Conservation (phyloP, 92 coral and sea anemone genomes). For the Actinostola sp. region DNA sequence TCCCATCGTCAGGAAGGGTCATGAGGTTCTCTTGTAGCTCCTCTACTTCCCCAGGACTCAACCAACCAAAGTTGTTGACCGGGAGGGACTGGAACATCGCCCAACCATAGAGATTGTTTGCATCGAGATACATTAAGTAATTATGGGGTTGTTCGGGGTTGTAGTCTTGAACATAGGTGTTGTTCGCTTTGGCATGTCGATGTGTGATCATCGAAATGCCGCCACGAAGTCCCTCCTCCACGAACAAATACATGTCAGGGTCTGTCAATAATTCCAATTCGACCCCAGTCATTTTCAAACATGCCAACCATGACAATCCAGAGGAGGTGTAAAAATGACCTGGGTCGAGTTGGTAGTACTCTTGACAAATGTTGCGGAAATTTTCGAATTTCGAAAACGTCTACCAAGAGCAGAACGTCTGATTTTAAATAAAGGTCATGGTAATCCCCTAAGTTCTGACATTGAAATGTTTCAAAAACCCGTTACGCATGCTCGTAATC, state of each 20-base stretch:
- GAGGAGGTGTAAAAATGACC: conserved; percentile 44
- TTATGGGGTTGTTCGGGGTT: not conserved
- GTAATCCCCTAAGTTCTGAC: conserved; percentile 37
- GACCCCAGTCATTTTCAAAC: conserved; percentile 57
- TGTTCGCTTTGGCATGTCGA: conserved; percentile 45
- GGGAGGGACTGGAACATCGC: conserved; percentile 46
- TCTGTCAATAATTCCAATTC: conserved; percentile 36
- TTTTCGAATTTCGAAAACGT: conserved; percentile 46
- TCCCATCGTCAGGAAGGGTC: conserved; percentile 28
- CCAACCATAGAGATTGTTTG: conserved; percentile 50
- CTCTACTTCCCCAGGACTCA: conserved; percentile 18
- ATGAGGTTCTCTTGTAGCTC: conserved; percentile 7
- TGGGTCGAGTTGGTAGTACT: conserved; percentile 57
- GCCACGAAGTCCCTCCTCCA: conserved; percentile 37
- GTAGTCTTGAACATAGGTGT: conserved; percentile 37
- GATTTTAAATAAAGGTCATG: conserved; percentile 13
- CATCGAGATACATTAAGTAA: conserved; percentile 28
- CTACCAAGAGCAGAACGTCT: conserved; percentile 28
- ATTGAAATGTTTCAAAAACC: conserved; percentile 26
- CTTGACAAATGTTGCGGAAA: conserved; percentile 48
- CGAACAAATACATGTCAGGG: conserved; percentile 44
- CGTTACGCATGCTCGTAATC: conserved; percentile 33
- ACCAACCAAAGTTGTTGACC: conserved; percentile 32
- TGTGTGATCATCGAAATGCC: conserved; percentile 49
- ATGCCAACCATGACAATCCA: conserved; percentile 49